Conservation (phyloP, 2,888 invertebrate species). For the Phaonia tiefii region DNA sequence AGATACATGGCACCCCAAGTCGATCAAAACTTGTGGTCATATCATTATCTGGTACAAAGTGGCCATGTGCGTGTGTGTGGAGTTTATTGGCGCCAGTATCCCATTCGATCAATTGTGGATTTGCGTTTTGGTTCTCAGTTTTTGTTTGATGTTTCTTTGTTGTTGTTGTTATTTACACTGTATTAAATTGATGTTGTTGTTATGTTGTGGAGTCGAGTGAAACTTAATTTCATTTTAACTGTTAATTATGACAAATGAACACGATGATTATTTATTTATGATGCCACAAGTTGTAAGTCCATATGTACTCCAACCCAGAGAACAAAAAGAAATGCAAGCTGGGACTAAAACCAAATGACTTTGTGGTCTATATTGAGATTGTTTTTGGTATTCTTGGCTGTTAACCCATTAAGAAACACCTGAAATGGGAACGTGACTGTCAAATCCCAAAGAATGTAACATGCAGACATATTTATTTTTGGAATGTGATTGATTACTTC, state of each 20-base stretch:
- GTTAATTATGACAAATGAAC: constrained; percentile 69
- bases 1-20: too few relatives aligned
- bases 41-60: constrained; percentile 21
- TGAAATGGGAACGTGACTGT: constrained; percentile 51
- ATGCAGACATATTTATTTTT: constrained; percentile 23
- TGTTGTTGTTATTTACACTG: constrained; percentile 21
- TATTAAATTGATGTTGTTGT: constrained; percentile 42
- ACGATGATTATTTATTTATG: constrained; percentile 58
- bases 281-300: neutral
- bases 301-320: constrained; percentile 10
- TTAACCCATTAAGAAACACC: neutral
- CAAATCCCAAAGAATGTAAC: neutral
- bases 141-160: constrained; percentile 23
- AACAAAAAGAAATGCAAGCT: neutral
- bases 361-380: constrained; percentile 42
- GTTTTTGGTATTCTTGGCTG: constrained; percentile 8
- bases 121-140: constrained; percentile 49
- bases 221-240: constrained; percentile 68
- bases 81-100: constrained; percentile 63
- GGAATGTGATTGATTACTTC: constrained; percentile 59
- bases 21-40: constrained; percentile 47
- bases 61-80: constrained; percentile 8
- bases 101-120: constrained; percentile 60
- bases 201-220: constrained; percentile 45
- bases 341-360: constrained; percentile 16